Conservation (phyloP, 1,140 invertebrate genomes). For the Camponotus pennsylvanicus region DNA sequence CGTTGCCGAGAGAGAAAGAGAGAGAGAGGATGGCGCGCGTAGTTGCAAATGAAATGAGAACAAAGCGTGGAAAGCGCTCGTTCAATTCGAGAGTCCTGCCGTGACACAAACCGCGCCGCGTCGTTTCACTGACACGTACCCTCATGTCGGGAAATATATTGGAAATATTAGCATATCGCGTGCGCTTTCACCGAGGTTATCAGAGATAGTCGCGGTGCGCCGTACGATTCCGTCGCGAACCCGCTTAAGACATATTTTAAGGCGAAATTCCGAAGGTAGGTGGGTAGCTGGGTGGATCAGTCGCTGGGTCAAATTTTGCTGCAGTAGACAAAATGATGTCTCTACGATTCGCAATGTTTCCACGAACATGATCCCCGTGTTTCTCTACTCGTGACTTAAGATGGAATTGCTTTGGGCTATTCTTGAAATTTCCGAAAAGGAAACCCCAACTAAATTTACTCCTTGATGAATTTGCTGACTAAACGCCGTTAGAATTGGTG, state of each 20-base stretch:
- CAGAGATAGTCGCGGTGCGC: constrained; percentile 25
- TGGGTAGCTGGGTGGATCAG: no score
- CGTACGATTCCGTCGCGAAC: constrained; percentile 3
- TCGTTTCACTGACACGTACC: constrained; percentile 17
- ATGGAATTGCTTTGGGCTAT: background rate
- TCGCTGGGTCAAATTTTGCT: background rate
- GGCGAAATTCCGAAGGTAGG: background rate
- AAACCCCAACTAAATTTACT: constrained; percentile 12
- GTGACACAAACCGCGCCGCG: constrained; percentile 24
- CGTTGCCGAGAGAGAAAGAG: background rate
- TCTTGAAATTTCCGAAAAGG: background rate
- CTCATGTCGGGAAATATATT: constrained; percentile 59
- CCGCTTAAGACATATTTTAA: background rate
- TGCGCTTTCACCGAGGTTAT: constrained; percentile 71
- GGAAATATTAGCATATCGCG: constrained; percentile 75
- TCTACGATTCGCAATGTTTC: background rate
- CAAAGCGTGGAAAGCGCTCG: constrained; percentile 37
- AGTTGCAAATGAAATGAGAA: constrained; percentile 42
- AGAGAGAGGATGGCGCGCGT: background rate
- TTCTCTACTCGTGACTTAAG: constrained; percentile 10
- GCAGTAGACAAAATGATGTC: background rate
- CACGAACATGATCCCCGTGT: constrained; percentile 2
- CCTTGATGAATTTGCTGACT: background rate
- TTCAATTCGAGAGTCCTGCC: constrained; percentile 62
- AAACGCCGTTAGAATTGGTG: background rate